Evolutionary conservation across 2,888 invertebrate genomes (phyloP).

Genomic region (Alloscopus bannaensis): DNA sequence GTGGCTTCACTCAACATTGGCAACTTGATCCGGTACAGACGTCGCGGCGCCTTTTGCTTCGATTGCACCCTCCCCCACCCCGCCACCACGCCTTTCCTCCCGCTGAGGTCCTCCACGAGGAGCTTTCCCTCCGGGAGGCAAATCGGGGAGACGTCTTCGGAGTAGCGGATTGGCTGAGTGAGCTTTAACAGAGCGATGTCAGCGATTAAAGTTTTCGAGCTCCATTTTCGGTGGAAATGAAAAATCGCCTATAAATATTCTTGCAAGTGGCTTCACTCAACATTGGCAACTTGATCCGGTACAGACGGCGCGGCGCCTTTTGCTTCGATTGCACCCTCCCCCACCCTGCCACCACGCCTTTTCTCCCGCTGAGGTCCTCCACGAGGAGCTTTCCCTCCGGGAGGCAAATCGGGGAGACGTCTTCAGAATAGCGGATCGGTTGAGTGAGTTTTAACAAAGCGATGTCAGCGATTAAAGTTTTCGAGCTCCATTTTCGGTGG

Average conservation of each 20-base stretch:
- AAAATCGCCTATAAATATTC: conserved; percentile 67
- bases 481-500: conserved; percentile 70
- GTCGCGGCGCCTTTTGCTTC: conserved; percentile 68
- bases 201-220: conserved; percentile 65
- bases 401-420: conserved; percentile 71
- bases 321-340: conserved; percentile 68
- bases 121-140: conserved; percentile 70
- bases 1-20: conserved; percentile 67
- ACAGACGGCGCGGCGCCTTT: conserved; percentile 69
- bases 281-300: conserved; percentile 69
- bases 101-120: conserved; percentile 65
- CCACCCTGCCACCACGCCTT: conserved; percentile 72
- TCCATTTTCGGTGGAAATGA: conserved; percentile 69
- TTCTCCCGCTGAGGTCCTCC: conserved; percentile 67
- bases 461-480: conserved; percentile 69
- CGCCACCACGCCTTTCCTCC: conserved; percentile 69
- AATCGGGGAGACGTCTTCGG: conserved; percentile 70
- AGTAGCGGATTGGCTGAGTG: conserved; percentile 69
- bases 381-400: conserved; percentile 67
- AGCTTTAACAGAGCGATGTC: conserved; percentile 71
- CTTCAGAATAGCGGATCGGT: conserved; percentile 67
- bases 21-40: conserved; percentile 68
- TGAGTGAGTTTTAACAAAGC: conserved; percentile 71
- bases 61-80: conserved; percentile 72
- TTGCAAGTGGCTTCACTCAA: conserved; percentile 65